Percentiles rank a stretch among this genome's conserved stretches.
Conservation (phyloP, 2,888 invertebrate genomes). For the Pemphredon lugubris region DNA sequence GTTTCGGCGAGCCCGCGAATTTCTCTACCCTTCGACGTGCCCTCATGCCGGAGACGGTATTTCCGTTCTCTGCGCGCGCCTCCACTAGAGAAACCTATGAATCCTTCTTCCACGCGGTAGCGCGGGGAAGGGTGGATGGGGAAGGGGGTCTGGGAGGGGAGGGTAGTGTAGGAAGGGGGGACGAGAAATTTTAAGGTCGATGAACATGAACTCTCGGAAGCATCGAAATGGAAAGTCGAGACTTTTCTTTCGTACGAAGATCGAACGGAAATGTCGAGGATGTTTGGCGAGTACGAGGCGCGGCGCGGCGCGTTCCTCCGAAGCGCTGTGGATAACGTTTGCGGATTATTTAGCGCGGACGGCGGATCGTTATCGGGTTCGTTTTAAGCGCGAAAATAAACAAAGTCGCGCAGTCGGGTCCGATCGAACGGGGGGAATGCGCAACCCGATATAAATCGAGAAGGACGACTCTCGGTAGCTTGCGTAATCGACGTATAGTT, state of each 20-base stretch:
- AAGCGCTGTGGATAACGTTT: no score
- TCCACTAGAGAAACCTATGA: slow-evolving; percentile 44
- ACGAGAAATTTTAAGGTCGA: slow-evolving; percentile 35
- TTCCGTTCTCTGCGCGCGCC: slow-evolving; percentile 47
- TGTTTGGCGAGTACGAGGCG: not conserved
- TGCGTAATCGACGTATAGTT: slow-evolving; percentile 30
- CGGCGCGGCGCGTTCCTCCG: not conserved
- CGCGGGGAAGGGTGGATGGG: no score
- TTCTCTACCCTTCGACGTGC: slow-evolving; percentile 55
- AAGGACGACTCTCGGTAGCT: slow-evolving; percentile 45
- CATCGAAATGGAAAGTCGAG: not conserved
- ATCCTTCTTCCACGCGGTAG: slow-evolving; percentile 35
- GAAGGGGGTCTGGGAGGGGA: not conserved
- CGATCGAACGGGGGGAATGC: slow-evolving; percentile 25
- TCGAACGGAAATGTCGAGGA: not conserved
- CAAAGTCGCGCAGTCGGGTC: slow-evolving; percentile 5
- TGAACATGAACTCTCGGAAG: slow-evolving; percentile 22
- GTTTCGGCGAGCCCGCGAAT: slow-evolving; percentile 52
- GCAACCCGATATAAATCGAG: slow-evolving; percentile 43
- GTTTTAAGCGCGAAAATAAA: slow-evolving; percentile 5
- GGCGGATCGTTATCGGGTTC: not conserved
- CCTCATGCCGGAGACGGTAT: slow-evolving; percentile 41
- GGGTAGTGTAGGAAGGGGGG: not conserved
- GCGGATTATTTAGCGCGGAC: not conserved
- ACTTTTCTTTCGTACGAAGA: not conserved